Evolutionary conservation across 1,140 invertebrate species (phyloP).

Genomic region (Trachelipus rathkii): DNA sequence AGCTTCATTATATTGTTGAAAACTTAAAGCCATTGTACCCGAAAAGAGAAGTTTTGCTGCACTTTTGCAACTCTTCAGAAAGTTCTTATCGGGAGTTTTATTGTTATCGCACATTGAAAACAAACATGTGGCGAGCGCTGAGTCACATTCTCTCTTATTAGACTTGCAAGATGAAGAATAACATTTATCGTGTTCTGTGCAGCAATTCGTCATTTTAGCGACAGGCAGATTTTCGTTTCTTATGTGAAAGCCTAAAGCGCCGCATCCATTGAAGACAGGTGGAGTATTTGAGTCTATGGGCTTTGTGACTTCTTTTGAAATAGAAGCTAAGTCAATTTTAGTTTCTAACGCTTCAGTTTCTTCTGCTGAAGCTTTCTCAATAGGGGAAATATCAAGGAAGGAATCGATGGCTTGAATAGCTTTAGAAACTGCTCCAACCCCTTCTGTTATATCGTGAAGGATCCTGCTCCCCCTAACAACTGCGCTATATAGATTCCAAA

Average conservation of each 20-base stretch:
- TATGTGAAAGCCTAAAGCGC: conserved; percentile 41
- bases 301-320: background rate
- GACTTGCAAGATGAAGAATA: conserved; percentile 36
- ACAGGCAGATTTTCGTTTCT: conserved; percentile 36
- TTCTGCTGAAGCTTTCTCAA: background rate
- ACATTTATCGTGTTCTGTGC: conserved; percentile 35
- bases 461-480: conserved; percentile 43
- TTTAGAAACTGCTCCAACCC: conserved; percentile 42
- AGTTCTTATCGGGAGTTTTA: conserved; percentile 10
- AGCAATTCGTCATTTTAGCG: conserved; percentile 35
- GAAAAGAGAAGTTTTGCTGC: conserved; percentile 44
- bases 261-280: conserved; percentile 38
- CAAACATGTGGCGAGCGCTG: conserved; percentile 29
- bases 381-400: conserved; percentile 33
- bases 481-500: conserved; percentile 44
- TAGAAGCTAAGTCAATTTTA: background rate
- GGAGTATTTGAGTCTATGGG: background rate
- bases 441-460: conserved; percentile 41
- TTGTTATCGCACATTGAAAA: conserved; percentile 33
- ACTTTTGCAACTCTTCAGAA: conserved; percentile 33
- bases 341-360: background rate
- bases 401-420: conserved; percentile 40
- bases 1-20: conserved; percentile 41
- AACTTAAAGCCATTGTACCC: conserved; percentile 42
- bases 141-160: conserved; percentile 41